These are phyloP conservation scores for Palythoa grandis DNA, from an alignment of 92 coral and sea anemone genomes.

Conservation along the genomic window DNA sequence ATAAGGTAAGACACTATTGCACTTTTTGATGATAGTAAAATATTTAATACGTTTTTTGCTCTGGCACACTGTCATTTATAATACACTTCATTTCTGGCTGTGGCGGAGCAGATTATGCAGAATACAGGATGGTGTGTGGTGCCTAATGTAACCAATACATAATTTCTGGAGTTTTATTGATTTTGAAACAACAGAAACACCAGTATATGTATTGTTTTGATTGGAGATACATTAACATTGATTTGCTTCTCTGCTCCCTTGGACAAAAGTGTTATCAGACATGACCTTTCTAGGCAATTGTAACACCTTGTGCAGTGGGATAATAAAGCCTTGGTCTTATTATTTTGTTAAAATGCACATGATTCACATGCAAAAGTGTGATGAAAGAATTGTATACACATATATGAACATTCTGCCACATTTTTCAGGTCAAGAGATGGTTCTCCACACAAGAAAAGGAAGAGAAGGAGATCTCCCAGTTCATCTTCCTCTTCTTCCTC, in stretches of 20 bases:
- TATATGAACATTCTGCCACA: too few species aligned
- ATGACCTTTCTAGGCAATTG: too few species aligned
- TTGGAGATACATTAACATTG: not conserved
- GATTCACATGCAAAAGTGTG: not conserved
- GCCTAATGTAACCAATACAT: not conserved
- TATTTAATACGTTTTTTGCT: not conserved
- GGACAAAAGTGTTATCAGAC: too few species aligned
- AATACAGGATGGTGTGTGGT: not conserved
- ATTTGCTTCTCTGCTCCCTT: too few species aligned
- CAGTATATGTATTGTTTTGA: not conserved
- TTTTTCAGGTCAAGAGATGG: constrained; percentile 64
- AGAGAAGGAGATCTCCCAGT: constrained; percentile 66
- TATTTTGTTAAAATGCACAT: too few species aligned
- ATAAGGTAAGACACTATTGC: constrained; percentile 66
- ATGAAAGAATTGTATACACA: too few species aligned
- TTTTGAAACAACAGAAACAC: too few species aligned
- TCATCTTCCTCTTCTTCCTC: constrained; percentile 59
- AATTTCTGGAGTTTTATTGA: not conserved
- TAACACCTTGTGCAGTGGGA: too few species aligned
- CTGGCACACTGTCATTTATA: not conserved
- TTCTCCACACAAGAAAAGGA: constrained; percentile 74
- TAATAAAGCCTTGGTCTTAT: too few species aligned
- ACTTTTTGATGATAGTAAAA: not conserved
- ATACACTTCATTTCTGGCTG: not conserved
- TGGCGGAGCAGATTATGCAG: too few species aligned